Evolutionary conservation across 2,113 vertebrate species (phyloP).

Genomic region (Lophochroa leadbeateri): DNA sequence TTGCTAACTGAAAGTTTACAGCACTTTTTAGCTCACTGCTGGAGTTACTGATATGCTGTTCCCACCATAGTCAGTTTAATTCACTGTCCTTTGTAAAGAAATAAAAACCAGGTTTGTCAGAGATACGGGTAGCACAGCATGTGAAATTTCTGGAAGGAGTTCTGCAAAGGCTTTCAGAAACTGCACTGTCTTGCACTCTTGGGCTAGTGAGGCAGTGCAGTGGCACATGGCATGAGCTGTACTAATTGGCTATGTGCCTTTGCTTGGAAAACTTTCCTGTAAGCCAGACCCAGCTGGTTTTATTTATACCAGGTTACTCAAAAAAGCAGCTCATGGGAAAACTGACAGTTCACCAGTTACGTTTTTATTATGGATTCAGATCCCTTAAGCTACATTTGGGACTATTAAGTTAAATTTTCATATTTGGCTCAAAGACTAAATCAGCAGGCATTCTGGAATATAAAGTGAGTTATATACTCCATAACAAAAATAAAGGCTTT

Average conservation of each 20-base stretch:
- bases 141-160: not conserved
- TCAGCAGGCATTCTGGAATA: conserved; percentile 11
- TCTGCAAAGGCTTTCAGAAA: not conserved
- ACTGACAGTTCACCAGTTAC: not conserved
- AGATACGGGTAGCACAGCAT: not conserved
- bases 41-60: not conserved
- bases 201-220: rapidly evolving
- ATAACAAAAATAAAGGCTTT: conserved; percentile 12
- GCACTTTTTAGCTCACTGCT: not conserved
- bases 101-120: not conserved
- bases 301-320: not conserved
- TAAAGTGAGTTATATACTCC: not conserved
- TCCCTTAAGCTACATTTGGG: not conserved
- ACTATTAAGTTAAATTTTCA: not conserved
- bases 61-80: not conserved
- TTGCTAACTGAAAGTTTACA: not conserved
- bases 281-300: not conserved
- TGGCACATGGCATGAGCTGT: not conserved
- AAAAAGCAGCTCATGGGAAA: not conserved
- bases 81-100: not conserved
- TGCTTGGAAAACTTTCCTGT: not conserved
- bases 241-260: rapidly evolving
- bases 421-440: not conserved
- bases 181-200: not conserved
- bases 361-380: not conserved